Conservation (phyloP, 2,797 vertebrate species). For the Natrix natrix region DNA sequence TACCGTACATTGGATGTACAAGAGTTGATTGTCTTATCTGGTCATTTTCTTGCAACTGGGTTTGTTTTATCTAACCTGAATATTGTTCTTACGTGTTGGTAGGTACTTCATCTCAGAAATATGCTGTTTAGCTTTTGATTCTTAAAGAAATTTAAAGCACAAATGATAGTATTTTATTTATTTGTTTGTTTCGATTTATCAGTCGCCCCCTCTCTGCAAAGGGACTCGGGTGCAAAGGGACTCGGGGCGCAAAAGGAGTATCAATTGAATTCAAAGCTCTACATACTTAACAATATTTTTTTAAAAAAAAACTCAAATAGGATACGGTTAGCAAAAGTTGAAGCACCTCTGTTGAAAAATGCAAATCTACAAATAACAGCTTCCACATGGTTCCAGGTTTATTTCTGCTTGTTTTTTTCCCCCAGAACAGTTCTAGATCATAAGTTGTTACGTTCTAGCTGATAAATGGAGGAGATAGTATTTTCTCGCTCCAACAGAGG, state of each 20-base stretch:
- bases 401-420: background rate
- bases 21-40: background rate
- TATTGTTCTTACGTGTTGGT: background rate
- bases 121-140: background rate
- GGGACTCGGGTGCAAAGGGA: no score
- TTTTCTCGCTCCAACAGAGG: no score
- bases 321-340: background rate
- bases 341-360: background rate
- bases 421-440: background rate
- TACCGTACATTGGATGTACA: background rate
- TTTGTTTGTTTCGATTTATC: no score
- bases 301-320: background rate
- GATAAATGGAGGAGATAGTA: no score
- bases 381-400: background rate
- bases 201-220: no score
- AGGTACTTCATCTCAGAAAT: background rate
- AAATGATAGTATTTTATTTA: no score
- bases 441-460: background rate
- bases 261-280: no score
- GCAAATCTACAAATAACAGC: background rate
- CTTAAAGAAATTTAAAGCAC: no score
- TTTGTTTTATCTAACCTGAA: background rate
- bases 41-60: background rate
- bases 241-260: no score
- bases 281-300: background rate